Evolutionary conservation across 2,797 vertebrate genomes (phyloP).

Genomic region (Echiichthys vipera): DNA sequence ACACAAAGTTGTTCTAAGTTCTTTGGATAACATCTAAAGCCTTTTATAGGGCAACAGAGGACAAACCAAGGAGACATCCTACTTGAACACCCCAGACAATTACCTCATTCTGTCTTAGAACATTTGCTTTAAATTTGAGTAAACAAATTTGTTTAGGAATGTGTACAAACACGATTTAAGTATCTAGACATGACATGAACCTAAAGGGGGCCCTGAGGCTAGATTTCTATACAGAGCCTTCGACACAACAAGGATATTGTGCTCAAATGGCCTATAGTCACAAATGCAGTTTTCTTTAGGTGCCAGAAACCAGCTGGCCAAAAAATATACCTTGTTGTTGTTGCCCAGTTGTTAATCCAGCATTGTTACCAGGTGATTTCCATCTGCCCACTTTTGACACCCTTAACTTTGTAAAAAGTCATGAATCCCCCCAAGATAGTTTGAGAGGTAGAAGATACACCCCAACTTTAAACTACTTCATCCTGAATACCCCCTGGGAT

Average conservation of each 20-base stretch:
- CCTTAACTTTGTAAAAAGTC: not conserved
- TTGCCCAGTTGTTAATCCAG: slow-evolving; percentile 1
- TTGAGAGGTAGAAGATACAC: not conserved
- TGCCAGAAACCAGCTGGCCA: not conserved
- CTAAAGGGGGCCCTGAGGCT: too few species aligned
- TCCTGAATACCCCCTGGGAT: too few species aligned
- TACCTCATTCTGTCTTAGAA: too few species aligned
- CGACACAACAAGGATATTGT: not conserved
- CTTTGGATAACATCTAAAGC: not conserved
- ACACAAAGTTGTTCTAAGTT: not conserved
- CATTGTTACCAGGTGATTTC: not conserved
- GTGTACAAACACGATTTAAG: not conserved
- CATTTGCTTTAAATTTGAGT: slow-evolving; percentile 10
- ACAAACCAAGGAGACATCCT: not conserved
- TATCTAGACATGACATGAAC: too few species aligned
- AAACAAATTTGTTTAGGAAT: slow-evolving; percentile 17
- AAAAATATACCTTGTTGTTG: not conserved
- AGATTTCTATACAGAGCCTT: not conserved
- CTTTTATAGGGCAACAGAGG: not conserved
- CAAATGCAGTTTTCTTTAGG: not conserved
- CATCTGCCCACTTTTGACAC: not conserved
- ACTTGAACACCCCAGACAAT: not conserved
- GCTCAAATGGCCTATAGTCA: not conserved
- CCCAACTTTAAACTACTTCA: not conserved
- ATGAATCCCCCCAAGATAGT: not conserved